Percentiles rank a stretch among this genome's conserved stretches.
Evolutionary conservation across 64 coral and sea anemone species (phyloP).

Genomic region (Montipora cactus): DNA sequence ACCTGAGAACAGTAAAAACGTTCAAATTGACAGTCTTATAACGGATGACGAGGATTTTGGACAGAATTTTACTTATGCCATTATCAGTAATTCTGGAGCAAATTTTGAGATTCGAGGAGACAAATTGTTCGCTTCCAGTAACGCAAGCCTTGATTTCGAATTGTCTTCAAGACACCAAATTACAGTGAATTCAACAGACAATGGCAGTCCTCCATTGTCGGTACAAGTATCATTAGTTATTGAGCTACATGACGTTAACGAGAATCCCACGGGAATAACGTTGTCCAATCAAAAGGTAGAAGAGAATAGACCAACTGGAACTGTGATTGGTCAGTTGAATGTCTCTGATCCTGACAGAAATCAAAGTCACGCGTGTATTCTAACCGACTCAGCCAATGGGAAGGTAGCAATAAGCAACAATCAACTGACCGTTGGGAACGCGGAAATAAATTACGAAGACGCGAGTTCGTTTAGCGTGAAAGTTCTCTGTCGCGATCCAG

Average conservation of each 20-base stretch:
- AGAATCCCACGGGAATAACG: slow-evolving; percentile 65
- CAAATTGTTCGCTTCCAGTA: slow-evolving; percentile 48
- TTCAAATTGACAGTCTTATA: slow-evolving; percentile 54
- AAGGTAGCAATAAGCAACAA: slow-evolving; percentile 57
- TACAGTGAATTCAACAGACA: slow-evolving; percentile 61
- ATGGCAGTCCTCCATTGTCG: slow-evolving; percentile 44
- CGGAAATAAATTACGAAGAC: slow-evolving; percentile 80
- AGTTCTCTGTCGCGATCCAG: slow-evolving; percentile 76
- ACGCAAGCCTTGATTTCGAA: slow-evolving; percentile 64
- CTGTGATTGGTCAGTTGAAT: slow-evolving; percentile 82
- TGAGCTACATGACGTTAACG: slow-evolving; percentile 79
- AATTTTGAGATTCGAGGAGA: slow-evolving; percentile 68
- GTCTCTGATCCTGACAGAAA: slow-evolving; percentile 80
- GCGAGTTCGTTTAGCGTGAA: slow-evolving; percentile 47
- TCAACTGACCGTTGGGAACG: slow-evolving; percentile 66
- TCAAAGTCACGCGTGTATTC: slow-evolving; percentile 75
- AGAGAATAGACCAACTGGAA: slow-evolving; percentile 73
- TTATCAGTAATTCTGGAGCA: slow-evolving; percentile 40
- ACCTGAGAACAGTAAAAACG: slow-evolving; percentile 72
- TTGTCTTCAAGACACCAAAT: slow-evolving; percentile 26
- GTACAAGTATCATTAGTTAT: slow-evolving; percentile 36
- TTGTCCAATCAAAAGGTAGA: slow-evolving; percentile 65
- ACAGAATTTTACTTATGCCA: slow-evolving; percentile 51
- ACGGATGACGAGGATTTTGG: slow-evolving; percentile 69
- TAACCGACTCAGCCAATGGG: slow-evolving; percentile 77